These are phyloP conservation scores for Premnoplex brunnescens DNA, from an alignment of 2,797 vertebrate species.

Conservation along the genomic window DNA sequence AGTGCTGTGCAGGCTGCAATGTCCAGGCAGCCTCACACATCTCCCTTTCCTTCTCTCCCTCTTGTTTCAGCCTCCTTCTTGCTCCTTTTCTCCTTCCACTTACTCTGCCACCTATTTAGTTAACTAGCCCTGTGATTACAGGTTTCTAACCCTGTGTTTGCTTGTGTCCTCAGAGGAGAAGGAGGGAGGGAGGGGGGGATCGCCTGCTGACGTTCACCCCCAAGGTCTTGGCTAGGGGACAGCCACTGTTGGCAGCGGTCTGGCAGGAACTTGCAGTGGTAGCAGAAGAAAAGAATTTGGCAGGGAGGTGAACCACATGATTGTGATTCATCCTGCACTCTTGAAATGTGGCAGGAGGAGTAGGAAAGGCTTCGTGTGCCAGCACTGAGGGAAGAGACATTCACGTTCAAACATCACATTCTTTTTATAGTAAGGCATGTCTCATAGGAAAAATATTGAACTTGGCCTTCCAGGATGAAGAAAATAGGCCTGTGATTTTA, in stretches of 20 bases:
- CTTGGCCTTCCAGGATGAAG: conserved; percentile 77
- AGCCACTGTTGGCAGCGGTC: conserved; percentile 79
- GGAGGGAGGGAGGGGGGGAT: not conserved
- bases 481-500: conserved; percentile 77
- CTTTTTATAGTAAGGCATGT: conserved; percentile 87
- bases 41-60: not conserved
- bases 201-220: conserved; percentile 19
- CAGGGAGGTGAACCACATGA: conserved; percentile 79
- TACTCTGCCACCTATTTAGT: not conserved
- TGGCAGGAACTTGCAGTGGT: conserved; percentile 76
- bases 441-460: conserved; percentile 88
- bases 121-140: not conserved
- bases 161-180: conserved; percentile 16
- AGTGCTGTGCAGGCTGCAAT: not conserved
- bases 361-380: conserved; percentile 76
- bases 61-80: not conserved
- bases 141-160: not conserved
- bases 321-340: conserved; percentile 84
- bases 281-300: conserved; percentile 83
- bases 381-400: conserved; percentile 78
- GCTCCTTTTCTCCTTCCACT: not conserved
- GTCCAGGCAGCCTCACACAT: not conserved
- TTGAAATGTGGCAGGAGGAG: conserved; percentile 78
- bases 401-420: conserved; percentile 84
- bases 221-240: conserved; percentile 79